A percentile compares a stretch with the other conserved stretches of the same genome.
Evolutionary conservation across 2,797 vertebrate genomes (phyloP).

Genomic region (Scolopax rusticola): DNA sequence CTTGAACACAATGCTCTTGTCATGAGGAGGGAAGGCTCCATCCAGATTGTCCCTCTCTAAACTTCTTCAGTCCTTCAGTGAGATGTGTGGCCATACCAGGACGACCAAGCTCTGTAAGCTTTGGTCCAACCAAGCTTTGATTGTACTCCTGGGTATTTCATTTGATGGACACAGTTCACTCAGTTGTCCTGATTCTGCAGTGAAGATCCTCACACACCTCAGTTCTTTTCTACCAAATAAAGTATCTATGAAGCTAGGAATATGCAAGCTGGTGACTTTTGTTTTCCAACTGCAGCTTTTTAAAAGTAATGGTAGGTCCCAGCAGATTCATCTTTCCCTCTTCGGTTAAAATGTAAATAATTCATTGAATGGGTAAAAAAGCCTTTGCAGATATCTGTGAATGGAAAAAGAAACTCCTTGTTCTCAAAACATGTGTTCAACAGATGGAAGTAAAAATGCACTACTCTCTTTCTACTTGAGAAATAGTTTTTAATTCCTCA

Average conservation of each 20-base stretch:
- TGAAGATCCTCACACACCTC: background rate
- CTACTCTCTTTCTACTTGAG: background rate
- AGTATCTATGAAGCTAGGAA: background rate
- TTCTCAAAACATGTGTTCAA: background rate
- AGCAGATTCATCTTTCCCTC: background rate
- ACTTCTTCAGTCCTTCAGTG: background rate
- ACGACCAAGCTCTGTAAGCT: background rate
- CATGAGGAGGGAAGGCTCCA: background rate
- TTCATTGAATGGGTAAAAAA: background rate
- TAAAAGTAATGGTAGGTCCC: background rate
- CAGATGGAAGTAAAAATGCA: background rate
- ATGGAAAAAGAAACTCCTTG: background rate
- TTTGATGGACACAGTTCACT: background rate
- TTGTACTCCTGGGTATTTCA: background rate
- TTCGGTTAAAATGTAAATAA: background rate
- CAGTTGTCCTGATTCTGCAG: background rate
- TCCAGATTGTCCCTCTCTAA: background rate
- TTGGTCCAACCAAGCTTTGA: accelerated
- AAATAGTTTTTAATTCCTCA: background rate
- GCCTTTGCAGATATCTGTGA: background rate
- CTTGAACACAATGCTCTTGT: background rate
- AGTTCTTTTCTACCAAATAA: background rate
- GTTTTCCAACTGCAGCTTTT: background rate
- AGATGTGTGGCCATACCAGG: background rate
- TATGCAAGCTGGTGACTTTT: background rate